Percentiles rank a stretch among this genome's conserved stretches.
Conservation (phyloP, 2,888 invertebrate genomes). For the Timema podura region DNA sequence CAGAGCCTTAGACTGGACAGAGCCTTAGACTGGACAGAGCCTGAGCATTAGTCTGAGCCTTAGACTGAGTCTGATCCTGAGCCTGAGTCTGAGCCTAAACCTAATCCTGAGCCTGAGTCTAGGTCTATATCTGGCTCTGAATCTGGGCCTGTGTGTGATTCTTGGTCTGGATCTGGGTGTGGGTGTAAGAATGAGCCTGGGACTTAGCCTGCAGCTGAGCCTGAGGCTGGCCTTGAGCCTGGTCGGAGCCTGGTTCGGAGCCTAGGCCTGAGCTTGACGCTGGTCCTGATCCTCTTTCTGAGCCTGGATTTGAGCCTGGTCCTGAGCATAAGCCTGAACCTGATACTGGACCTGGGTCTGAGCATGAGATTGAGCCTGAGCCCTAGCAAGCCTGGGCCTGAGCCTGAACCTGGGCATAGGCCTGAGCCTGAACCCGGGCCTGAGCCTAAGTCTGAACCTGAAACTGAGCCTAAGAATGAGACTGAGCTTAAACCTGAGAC, state of each 20-base stretch:
- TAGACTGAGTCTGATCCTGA: too few species aligned
- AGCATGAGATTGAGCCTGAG: neutral
- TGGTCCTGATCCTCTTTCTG: slow-evolving; percentile 32
- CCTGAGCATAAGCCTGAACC: neutral
- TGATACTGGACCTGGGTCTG: neutral
- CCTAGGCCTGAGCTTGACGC: slow-evolving; percentile 34
- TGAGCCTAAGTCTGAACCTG: neutral
- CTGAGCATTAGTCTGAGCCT: too few species aligned
- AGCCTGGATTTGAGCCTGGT: neutral
- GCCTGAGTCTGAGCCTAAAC: too few species aligned
- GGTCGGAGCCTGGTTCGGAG: slow-evolving; percentile 5
- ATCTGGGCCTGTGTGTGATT: slow-evolving; percentile 31
- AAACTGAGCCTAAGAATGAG: too few species aligned
- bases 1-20: neutral
- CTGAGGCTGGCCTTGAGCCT: neutral
- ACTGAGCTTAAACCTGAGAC: neutral
- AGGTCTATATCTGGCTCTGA: too few species aligned
- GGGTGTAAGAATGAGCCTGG: neutral
- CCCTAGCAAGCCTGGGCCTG: neutral
- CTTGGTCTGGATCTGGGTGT: neutral
- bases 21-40: too few species aligned
- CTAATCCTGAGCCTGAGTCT: too few species aligned
- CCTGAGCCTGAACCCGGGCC: neutral
- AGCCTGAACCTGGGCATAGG: neutral
- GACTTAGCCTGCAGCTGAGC: neutral